Evolutionary conservation across 2,113 vertebrate genomes (phyloP), one percentile per base, ranked within the genome.

Genomic region (Mus pahari): DNA sequence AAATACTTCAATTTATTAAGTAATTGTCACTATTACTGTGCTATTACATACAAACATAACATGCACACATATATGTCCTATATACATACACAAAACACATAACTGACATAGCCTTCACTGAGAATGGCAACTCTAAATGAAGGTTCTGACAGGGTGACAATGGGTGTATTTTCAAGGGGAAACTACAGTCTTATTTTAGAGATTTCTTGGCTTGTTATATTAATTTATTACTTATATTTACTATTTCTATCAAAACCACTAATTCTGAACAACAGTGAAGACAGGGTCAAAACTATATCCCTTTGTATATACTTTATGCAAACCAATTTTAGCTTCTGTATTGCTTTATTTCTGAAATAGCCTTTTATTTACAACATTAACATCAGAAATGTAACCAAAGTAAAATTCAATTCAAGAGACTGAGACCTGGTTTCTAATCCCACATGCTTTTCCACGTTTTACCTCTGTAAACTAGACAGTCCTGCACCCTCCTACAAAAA

Each of bases 351-450:
- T 89, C 94, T 84, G 50, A 92, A 87, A 75, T 36, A 92, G 50
- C 6, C 28, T 88, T 73, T 33, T 39, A 24, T 66, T 81, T 87
- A 11, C 73, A 60, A 90, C 28, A 75, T 90, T 89, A 94, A 84
- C 33, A 42, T 87, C 39, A 96, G 66, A 58, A 91, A 90, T 93
- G 19, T 60, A 91, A 91, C 11, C 50, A 95, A 91, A 90, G 45
- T 75, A 42, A 94, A 95, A 89, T 14, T 87, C 74, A 92, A 48
- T 75, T 1, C 17, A 42, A 86, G 36, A 89, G n/a, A 86, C 4
- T 2, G 8, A 68, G 33, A 92, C 48, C 16, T 95, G 64, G 36
- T 77, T 90, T 96, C 75, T 93, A 90, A 96, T 77, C 93, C 5
- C 2, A 84, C 70, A 90, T 5, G 74, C 24, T 86, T 87, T 60